These are phyloP conservation scores for Macrotrachela quadricornifera DNA, from an alignment of 1,140 invertebrate genomes.

Conservation along the genomic window DNA sequence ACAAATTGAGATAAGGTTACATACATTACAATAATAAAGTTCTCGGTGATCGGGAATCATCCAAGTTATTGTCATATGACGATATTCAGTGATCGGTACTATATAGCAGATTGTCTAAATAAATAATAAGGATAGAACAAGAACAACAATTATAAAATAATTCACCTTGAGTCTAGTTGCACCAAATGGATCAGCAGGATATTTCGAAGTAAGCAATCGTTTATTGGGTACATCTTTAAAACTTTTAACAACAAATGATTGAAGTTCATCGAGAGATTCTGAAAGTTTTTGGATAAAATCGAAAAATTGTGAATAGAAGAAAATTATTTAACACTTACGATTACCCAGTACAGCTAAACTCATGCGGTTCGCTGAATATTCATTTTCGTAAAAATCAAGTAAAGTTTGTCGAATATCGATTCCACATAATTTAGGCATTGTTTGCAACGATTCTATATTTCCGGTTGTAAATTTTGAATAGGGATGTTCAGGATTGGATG, in stretches of 20 bases:
- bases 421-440: conserved; percentile 51
- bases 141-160: too few relatives aligned
- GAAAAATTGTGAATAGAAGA: too few relatives aligned
- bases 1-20: too few relatives aligned
- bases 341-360: conserved; percentile 62
- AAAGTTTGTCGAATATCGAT: conserved; percentile 59
- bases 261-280: conserved; percentile 67
- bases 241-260: conserved; percentile 48
- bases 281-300: too few relatives aligned
- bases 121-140: too few relatives aligned
- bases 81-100: conserved; percentile 73
- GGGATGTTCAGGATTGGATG: conserved; percentile 50
- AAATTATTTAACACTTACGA: too few relatives aligned
- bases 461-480: conserved; percentile 78
- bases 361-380: conserved; percentile 88
- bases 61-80: conserved; percentile 65
- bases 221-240: conserved; percentile 61
- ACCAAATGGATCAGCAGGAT: too few relatives aligned
- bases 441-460: conserved; percentile 57
- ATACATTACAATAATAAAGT: conserved; percentile 59
- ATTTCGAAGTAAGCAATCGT: too few relatives aligned
- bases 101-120: conserved; percentile 35
- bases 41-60: conserved; percentile 62
- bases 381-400: conserved; percentile 65
- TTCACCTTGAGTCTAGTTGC: too few relatives aligned